Percentiles rank a stretch among this genome's conserved stretches.
phyloP scores from a whole-genome alignment of 1,140 invertebrate genomes.

The Drosophila auraria region DNA sequence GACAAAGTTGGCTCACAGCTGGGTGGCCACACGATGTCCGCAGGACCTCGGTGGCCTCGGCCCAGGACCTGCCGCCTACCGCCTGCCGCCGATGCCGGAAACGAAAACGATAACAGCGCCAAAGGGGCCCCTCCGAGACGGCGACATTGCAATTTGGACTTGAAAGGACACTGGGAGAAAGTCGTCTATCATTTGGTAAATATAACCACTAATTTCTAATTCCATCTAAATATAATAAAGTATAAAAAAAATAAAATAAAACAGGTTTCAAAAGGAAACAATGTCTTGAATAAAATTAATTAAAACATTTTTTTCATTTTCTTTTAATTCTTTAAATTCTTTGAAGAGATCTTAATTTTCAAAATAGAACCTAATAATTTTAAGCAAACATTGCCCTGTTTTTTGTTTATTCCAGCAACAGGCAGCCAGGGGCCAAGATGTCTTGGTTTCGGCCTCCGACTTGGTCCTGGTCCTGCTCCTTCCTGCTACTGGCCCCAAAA shows the following conservation, averaged over 20 bases:
- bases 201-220: too few relatives aligned
- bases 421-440: not conserved
- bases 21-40: slow-evolving; percentile 25
- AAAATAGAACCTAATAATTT: not conserved
- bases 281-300: not conserved
- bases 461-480: slow-evolving; percentile 10
- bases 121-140: slow-evolving; percentile 17
- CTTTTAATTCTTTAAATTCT: not conserved
- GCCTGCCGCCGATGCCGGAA: slow-evolving; percentile 28
- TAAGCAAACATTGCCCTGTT: not conserved
- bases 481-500: slow-evolving; percentile 26
- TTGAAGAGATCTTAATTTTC: not conserved
- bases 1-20: slow-evolving; percentile 74
- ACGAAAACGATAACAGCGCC: slow-evolving; percentile 54
- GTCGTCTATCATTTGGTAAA: too few relatives aligned
- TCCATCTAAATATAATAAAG: too few relatives aligned
- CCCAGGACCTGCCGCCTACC: slow-evolving; percentile 10
- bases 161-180: slow-evolving; percentile 41
- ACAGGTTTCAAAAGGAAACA: not conserved
- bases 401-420: slow-evolving; percentile 5
- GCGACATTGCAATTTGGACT: slow-evolving; percentile 70
- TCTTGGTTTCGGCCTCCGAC: slow-evolving; percentile 3
- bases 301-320: not conserved
- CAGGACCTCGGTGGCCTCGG: not conserved
- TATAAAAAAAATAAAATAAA: too few relatives aligned